Base-by-base conservation (phyloP, 2,888 invertebrate genomes). In the Polietes domitor region DNA sequence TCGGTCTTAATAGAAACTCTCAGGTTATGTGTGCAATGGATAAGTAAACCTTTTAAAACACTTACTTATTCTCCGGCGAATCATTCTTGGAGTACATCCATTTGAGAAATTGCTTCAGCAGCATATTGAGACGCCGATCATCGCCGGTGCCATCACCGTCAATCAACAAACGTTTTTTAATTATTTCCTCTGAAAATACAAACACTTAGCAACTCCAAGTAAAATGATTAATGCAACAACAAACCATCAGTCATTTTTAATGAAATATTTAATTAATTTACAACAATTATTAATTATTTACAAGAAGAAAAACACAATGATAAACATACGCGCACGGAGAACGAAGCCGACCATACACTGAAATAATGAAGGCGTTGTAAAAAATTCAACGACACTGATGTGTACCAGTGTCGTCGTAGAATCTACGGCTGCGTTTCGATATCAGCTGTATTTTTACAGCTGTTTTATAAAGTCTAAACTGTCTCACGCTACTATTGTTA, bases 111-210 rank as follows among this genome's bases (percentile, higher is more conserved):
- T 96, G 96, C 93, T 97, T 98, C 10, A 98, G 92, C 19, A 98
- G 93, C 77, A 96, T 95, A 90, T 97, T 97, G 21, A 99, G 93
- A 80, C 98, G 93, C 79, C 98, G 94, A 90, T 99, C 99, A 90
- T 99, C 99, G 21, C 98, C 98, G 10, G 97, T 98, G 7, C 99
- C 99, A 93, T 99, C 99, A 17, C 99, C 99, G 91, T 99, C 99
- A 88, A 99, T 98, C 37, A 99, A 92, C 50, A 99, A 93, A 85
- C 98, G 94, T 87, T 98, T 94, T 87, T 97, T 95, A 83, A 99
- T 98, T 55, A 98, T 97, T 91, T 99, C 99, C 93, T 99, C 99
- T 98, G 91, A 0, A 82, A 68, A 80, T 2, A 68, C 37, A 17
- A 17, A n/a, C n/a, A n/a, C n/a, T n/a, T n/a, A n/a, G n/a, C n/a